Conservation (phyloP, 2,113 vertebrate genomes). For the Chionomys nivalis region DNA sequence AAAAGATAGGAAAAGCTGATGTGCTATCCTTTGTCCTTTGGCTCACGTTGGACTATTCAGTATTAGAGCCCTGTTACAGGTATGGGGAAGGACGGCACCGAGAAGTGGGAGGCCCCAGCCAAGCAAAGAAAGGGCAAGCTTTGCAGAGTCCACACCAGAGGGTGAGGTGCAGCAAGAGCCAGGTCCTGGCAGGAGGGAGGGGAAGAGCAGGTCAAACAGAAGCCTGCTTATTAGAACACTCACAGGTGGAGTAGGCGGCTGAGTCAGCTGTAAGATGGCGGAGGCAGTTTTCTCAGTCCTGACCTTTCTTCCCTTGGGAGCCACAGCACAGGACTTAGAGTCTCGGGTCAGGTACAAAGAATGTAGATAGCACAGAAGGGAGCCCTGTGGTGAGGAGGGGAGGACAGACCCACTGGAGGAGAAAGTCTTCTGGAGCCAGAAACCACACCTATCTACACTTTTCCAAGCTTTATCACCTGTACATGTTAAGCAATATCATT, state of each 20-base stretch:
- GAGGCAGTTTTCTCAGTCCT: conserved; percentile 4
- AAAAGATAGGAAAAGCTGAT: neutral
- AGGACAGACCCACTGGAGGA: neutral
- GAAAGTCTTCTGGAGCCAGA: conserved; percentile 55
- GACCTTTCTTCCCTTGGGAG: neutral
- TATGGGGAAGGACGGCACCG: neutral
- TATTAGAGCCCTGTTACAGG: conserved; percentile 42
- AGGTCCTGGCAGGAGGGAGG: neutral
- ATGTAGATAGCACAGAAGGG: neutral
- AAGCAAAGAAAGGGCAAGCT: neutral
- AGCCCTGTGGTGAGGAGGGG: neutral
- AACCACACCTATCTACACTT: conserved; percentile 67
- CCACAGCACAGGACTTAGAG: neutral
- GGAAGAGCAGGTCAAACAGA: conserved; percentile 20
- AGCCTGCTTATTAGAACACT: neutral
- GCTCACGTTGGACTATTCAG: neutral
- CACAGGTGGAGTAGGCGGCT: neutral
- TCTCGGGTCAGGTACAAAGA: neutral
- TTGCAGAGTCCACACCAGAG: conserved; percentile 25
- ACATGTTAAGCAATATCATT: conserved; percentile 61
- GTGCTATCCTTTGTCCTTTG: neutral
- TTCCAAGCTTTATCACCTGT: conserved; percentile 58
- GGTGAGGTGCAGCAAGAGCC: neutral
- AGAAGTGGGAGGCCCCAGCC: neutral
- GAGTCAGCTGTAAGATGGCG: neutral